These are phyloP conservation scores for Rallus limicola DNA, from an alignment of 2,113 vertebrate genomes.

Conservation along the genomic window DNA sequence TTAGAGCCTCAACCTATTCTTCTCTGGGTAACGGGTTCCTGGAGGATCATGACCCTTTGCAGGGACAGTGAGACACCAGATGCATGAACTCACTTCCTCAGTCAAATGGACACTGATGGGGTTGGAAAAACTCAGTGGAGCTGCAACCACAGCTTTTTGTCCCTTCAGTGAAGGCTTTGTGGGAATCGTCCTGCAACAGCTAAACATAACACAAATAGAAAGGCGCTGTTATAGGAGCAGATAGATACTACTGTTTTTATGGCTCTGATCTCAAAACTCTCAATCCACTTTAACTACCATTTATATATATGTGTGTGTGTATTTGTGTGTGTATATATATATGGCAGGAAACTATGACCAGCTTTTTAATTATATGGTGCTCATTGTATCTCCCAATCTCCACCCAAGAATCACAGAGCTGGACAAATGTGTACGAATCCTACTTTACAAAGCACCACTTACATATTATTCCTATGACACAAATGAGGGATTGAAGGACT, in stretches of 20 bases:
- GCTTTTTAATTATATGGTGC: not conserved
- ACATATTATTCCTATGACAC: not conserved
- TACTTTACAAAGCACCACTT: not conserved
- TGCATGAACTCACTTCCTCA: fast-evolving
- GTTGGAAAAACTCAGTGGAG: not conserved
- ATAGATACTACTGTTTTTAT: not conserved
- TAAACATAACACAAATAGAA: not conserved
- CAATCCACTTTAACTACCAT: not conserved
- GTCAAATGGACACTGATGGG: not conserved
- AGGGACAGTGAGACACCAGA: not conserved
- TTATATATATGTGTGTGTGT: fast-evolving
- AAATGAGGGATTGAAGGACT: not conserved
- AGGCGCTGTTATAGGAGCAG: not conserved
- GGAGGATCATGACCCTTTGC: not conserved
- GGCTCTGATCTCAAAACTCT: not conserved
- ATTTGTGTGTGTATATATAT: fast-evolving
- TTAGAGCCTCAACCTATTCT: not conserved
- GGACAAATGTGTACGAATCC: not conserved
- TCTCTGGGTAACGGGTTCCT: not conserved
- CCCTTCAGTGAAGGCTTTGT: not conserved
- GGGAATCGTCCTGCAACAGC: not conserved
- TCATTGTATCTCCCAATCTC: not conserved
- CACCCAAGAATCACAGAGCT: not conserved
- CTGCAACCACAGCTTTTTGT: not conserved
- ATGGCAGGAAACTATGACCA: not conserved